Evolutionary conservation across 2,888 invertebrate species (phyloP).

Genomic region (Pterostichus niger): DNA sequence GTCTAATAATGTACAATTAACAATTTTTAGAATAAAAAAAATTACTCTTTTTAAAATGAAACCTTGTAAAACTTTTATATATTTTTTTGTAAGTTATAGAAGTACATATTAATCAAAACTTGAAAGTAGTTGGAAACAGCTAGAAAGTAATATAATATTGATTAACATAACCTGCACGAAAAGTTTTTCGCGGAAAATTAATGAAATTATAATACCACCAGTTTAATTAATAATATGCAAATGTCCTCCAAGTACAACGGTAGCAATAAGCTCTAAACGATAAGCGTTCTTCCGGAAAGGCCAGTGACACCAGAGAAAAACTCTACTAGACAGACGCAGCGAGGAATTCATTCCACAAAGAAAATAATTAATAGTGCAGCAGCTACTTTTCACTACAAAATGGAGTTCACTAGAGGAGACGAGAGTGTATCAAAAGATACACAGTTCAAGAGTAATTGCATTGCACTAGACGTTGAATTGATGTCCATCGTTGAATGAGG

Average conservation of each 20-base stretch:
- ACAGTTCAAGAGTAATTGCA: constrained; percentile 12
- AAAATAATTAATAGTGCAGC: constrained; percentile 39
- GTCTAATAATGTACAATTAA: no score
- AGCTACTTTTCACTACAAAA: constrained; percentile 17
- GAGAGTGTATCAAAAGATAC: not conserved
- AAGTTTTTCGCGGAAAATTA: no score
- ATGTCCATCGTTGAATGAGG: not conserved
- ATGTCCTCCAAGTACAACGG: not conserved
- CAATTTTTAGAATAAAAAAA: no score
- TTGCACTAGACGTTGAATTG: not conserved
- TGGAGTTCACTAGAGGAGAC: not conserved
- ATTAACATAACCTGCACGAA: no score
- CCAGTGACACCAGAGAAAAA: constrained; percentile 40
- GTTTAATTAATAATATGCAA: constrained; percentile 40
- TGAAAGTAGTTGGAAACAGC: no score
- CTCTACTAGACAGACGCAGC: constrained; percentile 23
- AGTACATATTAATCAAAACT: no score
- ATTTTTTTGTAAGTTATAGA: no score
- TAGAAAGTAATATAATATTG: no score
- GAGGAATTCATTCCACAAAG: constrained; percentile 37
- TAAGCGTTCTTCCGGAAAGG: not conserved
- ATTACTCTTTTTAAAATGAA: no score
- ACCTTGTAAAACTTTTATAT: no score
- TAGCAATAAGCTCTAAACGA: not conserved
- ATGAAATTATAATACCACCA: no score